Evolutionary conservation across 2,888 invertebrate genomes (phyloP).

Genomic region (Stenodema calcarata): DNA sequence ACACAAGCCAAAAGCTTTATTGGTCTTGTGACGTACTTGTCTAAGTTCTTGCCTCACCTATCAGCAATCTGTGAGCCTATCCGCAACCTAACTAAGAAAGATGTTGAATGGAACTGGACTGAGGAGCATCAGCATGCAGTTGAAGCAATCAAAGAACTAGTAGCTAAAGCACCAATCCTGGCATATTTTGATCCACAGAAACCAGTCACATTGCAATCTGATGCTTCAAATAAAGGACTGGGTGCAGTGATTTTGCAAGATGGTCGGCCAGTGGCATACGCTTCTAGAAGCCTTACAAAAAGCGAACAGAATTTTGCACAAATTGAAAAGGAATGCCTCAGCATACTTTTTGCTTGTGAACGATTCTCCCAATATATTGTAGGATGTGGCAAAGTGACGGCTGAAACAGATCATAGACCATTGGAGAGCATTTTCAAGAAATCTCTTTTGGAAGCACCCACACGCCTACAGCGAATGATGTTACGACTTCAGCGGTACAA

Average conservation of each 20-base stretch:
- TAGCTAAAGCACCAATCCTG: conserved; percentile 52
- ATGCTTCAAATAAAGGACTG: conserved; percentile 52
- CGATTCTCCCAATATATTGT: too few relatives aligned
- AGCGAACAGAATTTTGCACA: too few relatives aligned
- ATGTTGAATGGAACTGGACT: conserved; percentile 52
- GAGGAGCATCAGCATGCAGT: conserved; percentile 48
- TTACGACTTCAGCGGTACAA: too few relatives aligned
- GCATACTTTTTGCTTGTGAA: too few relatives aligned
- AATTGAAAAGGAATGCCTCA: too few relatives aligned
- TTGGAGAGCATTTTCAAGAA: too few relatives aligned
- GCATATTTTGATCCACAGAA: conserved; percentile 57
- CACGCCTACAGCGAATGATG: too few relatives aligned
- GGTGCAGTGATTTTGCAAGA: background rate
- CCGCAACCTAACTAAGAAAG: background rate
- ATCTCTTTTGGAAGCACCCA: too few relatives aligned
- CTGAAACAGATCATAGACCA: too few relatives aligned
- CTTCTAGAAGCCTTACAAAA: background rate
- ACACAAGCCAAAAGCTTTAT: background rate
- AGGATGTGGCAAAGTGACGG: too few relatives aligned
- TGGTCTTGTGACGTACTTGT: background rate
- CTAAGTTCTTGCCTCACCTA: conserved; percentile 35
- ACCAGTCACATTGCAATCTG: conserved; percentile 56
- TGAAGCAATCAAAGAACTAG: conserved; percentile 52
- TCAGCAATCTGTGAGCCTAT: background rate
- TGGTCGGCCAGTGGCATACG: background rate